Evolutionary conservation across 1,140 invertebrate genomes (phyloP), one percentile per base, ranked within the genome.

Genomic region (Drosophila bocki): DNA sequence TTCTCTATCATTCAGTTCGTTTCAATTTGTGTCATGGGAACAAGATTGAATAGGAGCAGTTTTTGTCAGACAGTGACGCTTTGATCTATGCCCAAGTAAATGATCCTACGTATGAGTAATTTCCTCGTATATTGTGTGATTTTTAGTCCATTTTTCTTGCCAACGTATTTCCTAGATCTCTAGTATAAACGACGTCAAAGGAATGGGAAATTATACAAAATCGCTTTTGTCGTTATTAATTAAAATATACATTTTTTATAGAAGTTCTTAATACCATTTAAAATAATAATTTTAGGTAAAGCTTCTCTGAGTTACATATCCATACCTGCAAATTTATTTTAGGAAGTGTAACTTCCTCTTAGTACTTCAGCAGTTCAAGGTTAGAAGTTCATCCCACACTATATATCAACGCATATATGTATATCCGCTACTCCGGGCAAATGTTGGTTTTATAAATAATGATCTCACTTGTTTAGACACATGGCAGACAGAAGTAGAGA

Each of bases 11-110:
- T 50, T 70, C 29, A 41, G 51, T 58, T 29, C 26, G 41, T 69
- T 71, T 42, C 11, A 32, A 71, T 59, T 35, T 71, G 67, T 59
- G 65, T 42, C 53, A 42, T 45, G 44, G 67, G 3, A 48, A 54
- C 12, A 33, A n/a, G 41, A 70, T 39, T 47, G 48, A 67, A 47
- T 12, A 19, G 22, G 7, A 48, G 22, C 26, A 50, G n/a, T 59
- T 15, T n/a, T 67, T 19, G 17, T 39, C 47, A 22, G 69, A 51
- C 45, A 60, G 26, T 37, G 32, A 42, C 17, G 22, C 69, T 72
- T 72, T 72, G 69, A 72, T 72, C 67, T 72, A 29, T 72, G 37
- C 39, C 50, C 37, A 45, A 68, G 67, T 44, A 68, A 70, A 68
- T 70, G 62, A 70, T 70, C 62, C 48, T 45, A 33, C 22, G 12